phyloP scores from a whole-genome alignment of 2,113 vertebrate species.

The Rhipidura dahli region DNA sequence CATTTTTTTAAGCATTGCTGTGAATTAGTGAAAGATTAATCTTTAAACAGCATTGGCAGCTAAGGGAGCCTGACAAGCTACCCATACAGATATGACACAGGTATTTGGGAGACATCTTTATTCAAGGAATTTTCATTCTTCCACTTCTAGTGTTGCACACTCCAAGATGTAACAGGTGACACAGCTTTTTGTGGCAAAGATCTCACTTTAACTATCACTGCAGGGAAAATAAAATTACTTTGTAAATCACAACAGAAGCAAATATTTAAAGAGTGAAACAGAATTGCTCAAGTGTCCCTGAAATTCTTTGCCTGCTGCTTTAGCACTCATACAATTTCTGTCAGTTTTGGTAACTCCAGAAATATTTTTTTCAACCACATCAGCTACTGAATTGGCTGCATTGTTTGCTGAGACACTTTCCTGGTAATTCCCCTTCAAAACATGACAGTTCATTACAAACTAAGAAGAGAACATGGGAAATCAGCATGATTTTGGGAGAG shows the following conservation, averaged over 20 bases:
- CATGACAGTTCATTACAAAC: not conserved
- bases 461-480: not conserved
- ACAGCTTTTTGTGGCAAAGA: not conserved
- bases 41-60: not conserved
- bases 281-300: not conserved
- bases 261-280: not conserved
- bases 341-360: not conserved
- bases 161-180: not conserved
- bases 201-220: not conserved
- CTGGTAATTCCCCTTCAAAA: not conserved
- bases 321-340: not conserved
- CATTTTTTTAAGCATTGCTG: not conserved
- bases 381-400: not conserved
- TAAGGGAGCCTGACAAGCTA: not conserved
- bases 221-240: not conserved
- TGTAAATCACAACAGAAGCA: not conserved
- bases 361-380: not conserved
- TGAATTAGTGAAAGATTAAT: not conserved
- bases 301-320: not conserved
- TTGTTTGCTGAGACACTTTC: not conserved
- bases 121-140: not conserved
- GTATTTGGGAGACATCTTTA: not conserved
- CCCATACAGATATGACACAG: not conserved
- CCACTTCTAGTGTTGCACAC: fast-evolving
- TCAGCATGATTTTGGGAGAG: not conserved